Base-by-base conservation (phyloP, 2,797 vertebrate species). In the Triplophysa bombifrons region DNA sequence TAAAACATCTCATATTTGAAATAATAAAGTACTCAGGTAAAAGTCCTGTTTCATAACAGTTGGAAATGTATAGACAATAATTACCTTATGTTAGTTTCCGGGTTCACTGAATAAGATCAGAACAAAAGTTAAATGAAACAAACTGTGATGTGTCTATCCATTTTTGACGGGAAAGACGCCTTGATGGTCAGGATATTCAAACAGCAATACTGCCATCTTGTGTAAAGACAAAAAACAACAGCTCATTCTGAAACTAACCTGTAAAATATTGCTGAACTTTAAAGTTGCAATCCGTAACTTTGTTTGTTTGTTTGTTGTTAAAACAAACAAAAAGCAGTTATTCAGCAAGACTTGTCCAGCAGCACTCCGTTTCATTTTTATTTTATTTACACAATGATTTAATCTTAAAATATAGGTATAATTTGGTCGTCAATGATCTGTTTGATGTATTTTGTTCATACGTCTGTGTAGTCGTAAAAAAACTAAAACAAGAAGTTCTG, bases 121-220 rank as follows among this genome's bases (percentile, higher is more conserved):
- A 60, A 60, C 55, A 14, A 3, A 13, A 60, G 58, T 61, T 17
- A 17, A 34, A 63, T 34, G 6, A 34, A 34, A 4, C 25, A 30
- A 61, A 34, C 7, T 63, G 25, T 19, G 12, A 30, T 17, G 27
- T 63, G 25, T 63, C 16, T 8, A 17, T 17, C 7, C 6, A 19
- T 5, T 30, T 61, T 1, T 61, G 20, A 61, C 27, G 25, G 14
- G 0, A 19, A 51, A 10, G 6, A 55, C 0, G 14, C 11, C 25
- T 14, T 22, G 8, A 0, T 20, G 6, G 17, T 11, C 3, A 22
- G 60, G 16, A n/a, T 44, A 74, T 34, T 46, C 50, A 73, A 4
- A 87, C 84, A 83, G 86, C 90, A 84, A 86, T 81, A 92, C 82
- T 92, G 93, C 89, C 92, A 92, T 85, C 93, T 91, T 85, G 87